Conservation (phyloP, 2,888 invertebrate genomes). For the Tachystola acroxantha region DNA sequence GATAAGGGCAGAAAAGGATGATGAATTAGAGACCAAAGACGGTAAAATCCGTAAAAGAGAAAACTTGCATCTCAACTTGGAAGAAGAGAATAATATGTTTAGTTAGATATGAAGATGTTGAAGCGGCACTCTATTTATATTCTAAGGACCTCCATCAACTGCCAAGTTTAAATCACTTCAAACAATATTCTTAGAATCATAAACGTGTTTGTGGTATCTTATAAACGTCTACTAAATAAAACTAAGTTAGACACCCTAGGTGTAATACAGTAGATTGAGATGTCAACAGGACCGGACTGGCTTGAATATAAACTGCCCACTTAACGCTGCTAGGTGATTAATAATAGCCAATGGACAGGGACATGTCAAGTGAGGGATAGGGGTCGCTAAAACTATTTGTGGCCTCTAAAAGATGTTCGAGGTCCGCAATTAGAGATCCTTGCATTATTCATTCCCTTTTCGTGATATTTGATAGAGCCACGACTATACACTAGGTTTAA, state of each 20-base stretch:
- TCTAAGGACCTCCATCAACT: not conserved
- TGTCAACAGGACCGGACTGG: conserved; percentile 49
- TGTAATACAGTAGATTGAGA: conserved; percentile 55
- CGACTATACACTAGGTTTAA: too few species aligned
- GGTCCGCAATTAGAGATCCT: too few species aligned
- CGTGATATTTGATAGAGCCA: too few species aligned
- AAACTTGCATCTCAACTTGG: too few species aligned
- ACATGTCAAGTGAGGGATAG: not conserved
- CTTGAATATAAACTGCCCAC: conserved; percentile 60
- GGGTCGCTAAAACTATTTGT: not conserved
- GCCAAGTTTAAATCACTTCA: not conserved
- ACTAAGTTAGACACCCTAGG: conserved; percentile 18
- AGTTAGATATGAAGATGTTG: too few species aligned
- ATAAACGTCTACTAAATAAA: conserved; percentile 3
- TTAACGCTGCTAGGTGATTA: conserved; percentile 55
- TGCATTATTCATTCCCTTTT: too few species aligned
- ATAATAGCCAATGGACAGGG: conserved; percentile 28
- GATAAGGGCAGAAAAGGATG: too few species aligned
- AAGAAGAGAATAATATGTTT: too few species aligned
- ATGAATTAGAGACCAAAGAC: too few species aligned
- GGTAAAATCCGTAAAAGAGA: too few species aligned
- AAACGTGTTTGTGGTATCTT: conserved; percentile 1
- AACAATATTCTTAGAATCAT: not conserved
- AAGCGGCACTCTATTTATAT: too few species aligned
- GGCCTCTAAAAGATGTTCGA: too few species aligned